Base-by-base conservation (phyloP, 2,797 vertebrate genomes). In the Toxotes lorentzi region DNA sequence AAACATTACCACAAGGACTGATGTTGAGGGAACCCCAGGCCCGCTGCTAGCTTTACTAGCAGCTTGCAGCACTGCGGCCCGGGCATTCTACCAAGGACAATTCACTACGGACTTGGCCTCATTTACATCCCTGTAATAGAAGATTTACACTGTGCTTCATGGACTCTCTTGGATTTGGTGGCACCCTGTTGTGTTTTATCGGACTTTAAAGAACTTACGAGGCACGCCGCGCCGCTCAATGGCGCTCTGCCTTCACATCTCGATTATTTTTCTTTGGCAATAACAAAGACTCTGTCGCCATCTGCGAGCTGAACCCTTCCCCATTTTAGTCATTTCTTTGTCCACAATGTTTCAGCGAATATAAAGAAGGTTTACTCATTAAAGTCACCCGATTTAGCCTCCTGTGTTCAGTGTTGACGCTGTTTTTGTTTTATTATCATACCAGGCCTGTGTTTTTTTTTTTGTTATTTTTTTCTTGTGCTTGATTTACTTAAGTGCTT, bases 351-450 rank as follows among this genome's bases (percentile, higher is more conserved):
- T 89, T 83, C 73, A 82, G 59, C 82, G 17, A 78, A 51, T 88
- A 72, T 89, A 80, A 80, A 81, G 66, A 82, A 83, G 59, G 79
- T 89, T 91, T 86, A 82, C 80, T 64, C 24, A 89, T 90, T 91
- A 89, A 92, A 92, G 61, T 86, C 60, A 78, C 81, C 80, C 59
- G 69, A 88, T 86, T 82, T 89, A 80, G 87, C 78, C 78, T 78
- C 78, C 65, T 93, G 83, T 93, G 89, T 92, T 89, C 82, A 88
- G 88, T 93, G 87, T 92, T 93, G 83, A 89, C 90, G 82, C 88
- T 92, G 90, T 89, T 91, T 91, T 86, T 43, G 64, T 84, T 91
- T 89, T 83, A 70, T 86, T 65, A 82, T 79, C 64, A 74, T 87
- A 88, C 66, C 81, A 90, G 88, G 78, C 89, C 83, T 94, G 89